A percentile compares a stretch with the other conserved stretches of the same genome.
phyloP scores from a whole-genome alignment of 2,113 vertebrate species.

The Hoplias malabaricus region DNA sequence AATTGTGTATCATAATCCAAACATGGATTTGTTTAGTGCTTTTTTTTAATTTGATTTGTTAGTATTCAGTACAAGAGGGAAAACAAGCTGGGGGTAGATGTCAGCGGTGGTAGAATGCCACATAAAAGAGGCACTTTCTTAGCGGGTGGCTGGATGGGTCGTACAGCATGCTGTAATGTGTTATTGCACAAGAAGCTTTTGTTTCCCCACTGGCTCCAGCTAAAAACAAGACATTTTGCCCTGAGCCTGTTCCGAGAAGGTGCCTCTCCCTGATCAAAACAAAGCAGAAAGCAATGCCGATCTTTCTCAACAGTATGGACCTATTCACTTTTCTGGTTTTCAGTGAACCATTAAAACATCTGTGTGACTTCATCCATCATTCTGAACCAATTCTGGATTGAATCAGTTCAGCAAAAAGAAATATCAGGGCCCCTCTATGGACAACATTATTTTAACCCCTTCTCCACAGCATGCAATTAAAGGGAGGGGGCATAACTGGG shows the following conservation, averaged over 20 bases:
- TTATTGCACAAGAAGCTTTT: constrained; percentile 31
- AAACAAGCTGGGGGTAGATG: not conserved
- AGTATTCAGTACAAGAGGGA: not conserved
- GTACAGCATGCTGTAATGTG: not conserved
- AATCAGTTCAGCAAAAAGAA: not conserved
- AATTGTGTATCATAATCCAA: too few species aligned
- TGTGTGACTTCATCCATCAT: not conserved
- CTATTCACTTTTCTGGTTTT: not conserved
- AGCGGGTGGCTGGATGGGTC: not conserved
- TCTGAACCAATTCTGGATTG: not conserved
- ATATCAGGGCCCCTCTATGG: not conserved
- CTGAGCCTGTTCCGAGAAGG: not conserved
- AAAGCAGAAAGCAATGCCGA: not conserved
- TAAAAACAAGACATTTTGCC: constrained; percentile 7
- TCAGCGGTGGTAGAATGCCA: not conserved
- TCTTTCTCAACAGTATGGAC: constrained; percentile 1
- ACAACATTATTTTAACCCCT: too few species aligned
- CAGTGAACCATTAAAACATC: not conserved
- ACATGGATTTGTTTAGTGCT: too few species aligned
- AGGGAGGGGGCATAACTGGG: too few species aligned
- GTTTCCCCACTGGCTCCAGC: constrained; percentile 5
- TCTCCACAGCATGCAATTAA: too few species aligned
- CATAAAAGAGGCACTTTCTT: constrained; percentile 1
- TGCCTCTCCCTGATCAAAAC: not conserved
- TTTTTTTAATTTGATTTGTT: too few species aligned